Conservation (phyloP, 2,113 vertebrate genomes). For the Leptobrachium leishanense region DNA sequence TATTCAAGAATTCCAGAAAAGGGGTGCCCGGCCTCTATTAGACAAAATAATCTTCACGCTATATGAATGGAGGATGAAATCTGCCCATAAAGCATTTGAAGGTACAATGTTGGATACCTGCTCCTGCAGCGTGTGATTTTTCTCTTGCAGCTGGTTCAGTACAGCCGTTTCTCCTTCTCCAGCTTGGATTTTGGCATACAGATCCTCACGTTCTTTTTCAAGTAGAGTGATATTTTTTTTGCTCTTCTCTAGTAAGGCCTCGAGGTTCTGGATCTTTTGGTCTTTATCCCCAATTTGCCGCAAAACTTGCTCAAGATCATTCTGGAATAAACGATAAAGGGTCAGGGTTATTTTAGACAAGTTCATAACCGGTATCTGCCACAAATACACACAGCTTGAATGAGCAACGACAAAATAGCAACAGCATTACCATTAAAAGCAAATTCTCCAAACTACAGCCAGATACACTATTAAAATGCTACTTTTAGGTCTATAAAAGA, state of each 20-base stretch:
- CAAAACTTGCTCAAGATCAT: constrained; percentile 94
- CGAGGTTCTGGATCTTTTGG: constrained; percentile 98
- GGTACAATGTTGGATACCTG: constrained; percentile 69
- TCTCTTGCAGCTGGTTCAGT: constrained; percentile 94
- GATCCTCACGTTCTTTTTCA: constrained; percentile 91
- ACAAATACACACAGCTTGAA: no score
- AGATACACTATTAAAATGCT: no score
- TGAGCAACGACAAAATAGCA: no score
- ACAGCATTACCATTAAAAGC: no score
- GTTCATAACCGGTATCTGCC: no score
- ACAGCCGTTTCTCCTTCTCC: constrained; percentile 94
- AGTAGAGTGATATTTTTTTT: constrained; percentile 88
- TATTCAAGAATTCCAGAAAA: no score
- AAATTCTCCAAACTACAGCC: no score
- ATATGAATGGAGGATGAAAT: no score
- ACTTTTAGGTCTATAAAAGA: no score
- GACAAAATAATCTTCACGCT: no score
- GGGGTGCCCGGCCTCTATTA: no score
- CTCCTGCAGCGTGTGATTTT: constrained; percentile 88
- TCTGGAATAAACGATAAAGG: constrained; percentile 69
- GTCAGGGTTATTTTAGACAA: no score
- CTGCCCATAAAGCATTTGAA: neutral
- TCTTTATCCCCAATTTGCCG: constrained; percentile 98
- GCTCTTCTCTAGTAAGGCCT: constrained; percentile 94
- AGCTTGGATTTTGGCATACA: constrained; percentile 96